These are phyloP conservation scores for Brienomyrus longianalis DNA, from an alignment of 2,113 vertebrate species.

Conservation along the genomic window DNA sequence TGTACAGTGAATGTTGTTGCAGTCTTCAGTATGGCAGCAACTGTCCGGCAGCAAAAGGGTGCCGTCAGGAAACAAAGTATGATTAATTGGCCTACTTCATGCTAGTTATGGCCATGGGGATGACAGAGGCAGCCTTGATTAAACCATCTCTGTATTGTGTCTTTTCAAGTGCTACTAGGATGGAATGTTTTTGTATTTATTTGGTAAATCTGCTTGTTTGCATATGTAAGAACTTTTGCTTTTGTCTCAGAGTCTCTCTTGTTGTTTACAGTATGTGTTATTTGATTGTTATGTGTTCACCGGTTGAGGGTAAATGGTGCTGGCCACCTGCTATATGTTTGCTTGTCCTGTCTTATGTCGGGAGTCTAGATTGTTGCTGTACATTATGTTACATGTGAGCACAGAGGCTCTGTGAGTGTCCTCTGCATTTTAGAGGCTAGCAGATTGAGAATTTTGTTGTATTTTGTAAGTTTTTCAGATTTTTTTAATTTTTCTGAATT, in stretches of 20 bases:
- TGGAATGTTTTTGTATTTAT: neutral
- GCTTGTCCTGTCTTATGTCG: neutral
- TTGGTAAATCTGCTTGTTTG: neutral
- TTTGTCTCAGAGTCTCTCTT: neutral
- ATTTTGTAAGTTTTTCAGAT: too few relatives aligned
- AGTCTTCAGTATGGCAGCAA: neutral
- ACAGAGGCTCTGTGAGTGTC: neutral
- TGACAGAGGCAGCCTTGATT: neutral
- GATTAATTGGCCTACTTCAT: neutral
- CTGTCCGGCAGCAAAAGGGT: neutral
- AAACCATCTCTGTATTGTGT: neutral
- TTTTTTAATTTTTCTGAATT: too few relatives aligned
- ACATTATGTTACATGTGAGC: neutral
- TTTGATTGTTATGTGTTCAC: neutral
- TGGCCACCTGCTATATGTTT: neutral
- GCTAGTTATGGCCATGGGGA: neutral
- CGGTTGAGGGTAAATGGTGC: neutral
- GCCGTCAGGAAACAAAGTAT: neutral
- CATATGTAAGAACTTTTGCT: neutral
- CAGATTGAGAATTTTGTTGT: too few relatives aligned
- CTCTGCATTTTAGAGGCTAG: too few relatives aligned
- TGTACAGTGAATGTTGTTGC: neutral
- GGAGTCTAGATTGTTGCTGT: too few relatives aligned
- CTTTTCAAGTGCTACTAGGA: neutral
- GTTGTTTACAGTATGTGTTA: neutral